Evolutionary conservation across 2,888 invertebrate genomes (phyloP).

Genomic region (Tinea trinotella): DNA sequence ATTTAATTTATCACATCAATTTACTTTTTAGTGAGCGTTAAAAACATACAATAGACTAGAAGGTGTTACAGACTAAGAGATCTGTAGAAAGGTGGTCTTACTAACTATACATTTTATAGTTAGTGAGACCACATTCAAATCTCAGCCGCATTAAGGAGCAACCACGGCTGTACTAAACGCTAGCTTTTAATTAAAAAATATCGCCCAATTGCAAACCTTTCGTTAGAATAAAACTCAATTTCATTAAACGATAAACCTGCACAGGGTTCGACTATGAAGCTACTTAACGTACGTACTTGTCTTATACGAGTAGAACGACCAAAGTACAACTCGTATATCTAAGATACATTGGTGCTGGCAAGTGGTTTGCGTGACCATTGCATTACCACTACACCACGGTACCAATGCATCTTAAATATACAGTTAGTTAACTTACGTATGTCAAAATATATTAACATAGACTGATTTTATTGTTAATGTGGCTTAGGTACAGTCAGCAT

Average conservation of each 20-base stretch:
- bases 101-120: not conserved
- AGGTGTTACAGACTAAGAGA: too few relatives aligned
- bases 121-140: not conserved
- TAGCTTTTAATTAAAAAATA: not conserved
- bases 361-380: too few relatives aligned
- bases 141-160: not conserved
- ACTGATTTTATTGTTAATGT: too few relatives aligned
- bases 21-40: not conserved
- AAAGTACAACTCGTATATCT: too few relatives aligned
- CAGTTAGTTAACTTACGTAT: too few relatives aligned
- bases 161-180: not conserved
- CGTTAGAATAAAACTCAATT: slow-evolving; percentile 8
- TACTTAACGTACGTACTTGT: not conserved
- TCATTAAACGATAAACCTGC: not conserved
- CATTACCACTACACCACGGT: too few relatives aligned
- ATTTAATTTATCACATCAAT: slow-evolving; percentile 10
- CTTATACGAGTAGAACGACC: too few relatives aligned
- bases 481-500: too few relatives aligned
- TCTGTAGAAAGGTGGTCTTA: too few relatives aligned
- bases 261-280: not conserved
- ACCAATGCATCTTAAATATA: too few relatives aligned
- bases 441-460: too few relatives aligned
- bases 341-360: too few relatives aligned
- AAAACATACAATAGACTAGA: not conserved
- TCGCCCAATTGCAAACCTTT: slow-evolving; percentile 19